phyloP scores from a whole-genome alignment of 2,888 invertebrate species.

The Sabellastarte sp. region DNA sequence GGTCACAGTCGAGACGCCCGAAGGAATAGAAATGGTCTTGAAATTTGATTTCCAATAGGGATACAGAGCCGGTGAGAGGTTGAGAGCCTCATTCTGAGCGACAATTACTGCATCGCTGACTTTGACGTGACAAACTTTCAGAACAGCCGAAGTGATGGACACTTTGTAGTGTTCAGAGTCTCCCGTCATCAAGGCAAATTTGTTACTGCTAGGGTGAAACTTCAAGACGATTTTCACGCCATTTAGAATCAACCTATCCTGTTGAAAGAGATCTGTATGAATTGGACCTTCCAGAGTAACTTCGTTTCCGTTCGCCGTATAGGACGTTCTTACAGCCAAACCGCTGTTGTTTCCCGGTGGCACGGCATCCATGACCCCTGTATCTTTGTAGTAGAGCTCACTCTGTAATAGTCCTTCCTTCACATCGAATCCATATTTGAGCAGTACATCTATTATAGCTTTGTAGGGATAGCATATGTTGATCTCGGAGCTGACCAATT shows the following conservation, averaged over 20 bases:
- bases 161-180: not conserved
- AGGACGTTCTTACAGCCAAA: not conserved
- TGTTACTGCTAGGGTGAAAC: not conserved
- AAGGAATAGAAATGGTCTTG: conserved; percentile 3
- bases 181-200: not conserved
- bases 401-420: not conserved
- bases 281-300: not conserved
- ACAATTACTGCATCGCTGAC: not conserved
- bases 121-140: conserved; percentile 3
- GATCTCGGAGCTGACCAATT: not conserved
- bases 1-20: not conserved
- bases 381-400: not conserved
- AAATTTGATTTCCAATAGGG: conserved; percentile 3
- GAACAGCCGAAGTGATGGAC: conserved; percentile 4
- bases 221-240: not conserved
- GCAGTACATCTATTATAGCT: not conserved
- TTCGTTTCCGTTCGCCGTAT: not conserved
- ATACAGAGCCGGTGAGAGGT: not conserved
- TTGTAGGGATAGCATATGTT: not conserved
- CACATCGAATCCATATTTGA: not conserved
- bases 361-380: not conserved
- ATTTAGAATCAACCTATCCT: not conserved
- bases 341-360: not conserved
- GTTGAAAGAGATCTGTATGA: not conserved
- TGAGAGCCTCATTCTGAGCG: not conserved